Base-by-base conservation (phyloP, 2,113 vertebrate genomes). In the Ondatra zibethicus region DNA sequence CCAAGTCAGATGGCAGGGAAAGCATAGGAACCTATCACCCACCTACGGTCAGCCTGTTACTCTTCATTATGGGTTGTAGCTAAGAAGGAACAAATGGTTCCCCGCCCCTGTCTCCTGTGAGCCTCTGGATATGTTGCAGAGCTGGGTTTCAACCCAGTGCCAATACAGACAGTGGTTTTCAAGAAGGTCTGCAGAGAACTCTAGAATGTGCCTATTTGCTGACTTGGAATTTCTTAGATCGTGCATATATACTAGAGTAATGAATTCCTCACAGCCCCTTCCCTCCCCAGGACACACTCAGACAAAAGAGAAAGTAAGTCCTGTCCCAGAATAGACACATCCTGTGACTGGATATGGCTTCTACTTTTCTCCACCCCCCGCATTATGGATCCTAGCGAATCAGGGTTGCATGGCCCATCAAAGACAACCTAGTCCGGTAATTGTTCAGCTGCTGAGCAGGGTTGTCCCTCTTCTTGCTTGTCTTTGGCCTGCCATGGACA, bases 221-320 rank as follows among this genome's bases (percentile, higher is more conserved):
- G 8, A 66, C 45, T 63, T 70, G 14, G 3, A 70, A 3, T 76
- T 58, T 47, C 66, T 78, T 58, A 42, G 27, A 55, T 76, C 39
- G 7, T 1, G 68, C 19, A 25, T 12, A n/a, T 0, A 13, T 50
- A 8, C 0, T 65, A 68, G 17, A 63, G 10, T 45, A 16, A 85
- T 63, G 65, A 92, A 14, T 86, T 66, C 58, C 61, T 61, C 14
- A 4, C 5, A 4, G 23, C 14, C 2, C 9, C 36, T 1, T 19
- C 13, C 36, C 19, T 36, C 66, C 33, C 0, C n/a, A 47, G 27
- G 33, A 36, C 36, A 78, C 33, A 19, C 36, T 85, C 84, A 55
- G 45, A 65, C n/a, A 65, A 63, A 45, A 65, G 58, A 86, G 66
- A 52, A 61, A 39, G 16, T 50, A 91, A 91, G 72, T 91, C 78